Base-by-base conservation (phyloP, 2,888 invertebrate genomes). In the Euplagia quadripunctaria region DNA sequence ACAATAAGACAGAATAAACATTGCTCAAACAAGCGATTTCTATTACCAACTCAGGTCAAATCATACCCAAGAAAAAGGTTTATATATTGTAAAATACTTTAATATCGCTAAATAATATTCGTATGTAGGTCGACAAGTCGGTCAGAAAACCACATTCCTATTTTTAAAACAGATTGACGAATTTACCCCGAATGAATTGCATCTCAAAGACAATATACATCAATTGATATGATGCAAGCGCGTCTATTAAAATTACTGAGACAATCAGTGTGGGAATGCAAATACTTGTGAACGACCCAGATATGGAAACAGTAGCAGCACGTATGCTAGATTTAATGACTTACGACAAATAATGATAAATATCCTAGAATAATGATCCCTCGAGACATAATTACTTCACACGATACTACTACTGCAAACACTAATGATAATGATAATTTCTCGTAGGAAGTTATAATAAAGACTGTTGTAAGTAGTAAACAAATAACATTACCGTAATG, bases 191-290 rank as follows among this genome's bases (percentile, higher is more conserved):
- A 31, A 51, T 61, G 12, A 4, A 31, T 61, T 61, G 14, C 31
- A 61, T 61, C 61, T 61, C 61, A 61, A 31, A 61, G 5, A 31
- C 61, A 61, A 61, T 31, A 61, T 61, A 0, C 31, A 14, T 61
- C 61, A 79, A 79, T 81, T 73, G 66, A 69, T 64, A 63, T 84
- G 81, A 84, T 82, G 80, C 75, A 82, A 80, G 68, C 31, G n/a
- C 63, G 70, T 41, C 49, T 70, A 72, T 67, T 71, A 43, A 75
- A 80, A 75, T 79, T 64, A 78, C 70, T 77, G 74, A 75, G 77
- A 72, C 80, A 81, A 79, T 79, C 82, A 78, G 76, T 80, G 77
- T 82, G 82, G 70, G 82, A 82, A 82, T 71, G 61, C 73, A 76
- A 79, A 75, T 77, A 82, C 63, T 70, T 74, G 43, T 74, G 42